A percentile compares a stretch with the other conserved stretches of the same genome.
Conservation (phyloP, 1,140 invertebrate species). For the Rhopalosiphum padi region DNA sequence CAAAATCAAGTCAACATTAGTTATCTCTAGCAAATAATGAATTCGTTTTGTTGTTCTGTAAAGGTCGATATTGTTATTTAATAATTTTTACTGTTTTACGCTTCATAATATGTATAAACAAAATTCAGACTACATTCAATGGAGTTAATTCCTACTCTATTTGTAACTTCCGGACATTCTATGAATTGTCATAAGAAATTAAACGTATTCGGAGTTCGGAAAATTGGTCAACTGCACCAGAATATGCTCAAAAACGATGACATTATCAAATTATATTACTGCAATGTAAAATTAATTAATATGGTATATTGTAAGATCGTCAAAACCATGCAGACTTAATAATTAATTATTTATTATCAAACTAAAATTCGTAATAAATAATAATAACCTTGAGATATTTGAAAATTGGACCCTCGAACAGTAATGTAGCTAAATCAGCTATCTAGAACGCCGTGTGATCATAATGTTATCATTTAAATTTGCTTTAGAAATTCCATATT, state of each 20-base stretch:
- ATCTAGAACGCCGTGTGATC: conserved; percentile 9
- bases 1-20: neutral
- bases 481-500: neutral
- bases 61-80: neutral
- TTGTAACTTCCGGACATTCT: neutral
- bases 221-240: neutral
- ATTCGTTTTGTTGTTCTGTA: neutral
- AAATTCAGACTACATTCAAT: neutral
- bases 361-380: neutral
- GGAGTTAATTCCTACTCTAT: neutral
- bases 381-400: neutral
- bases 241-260: neutral
- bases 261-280: neutral
- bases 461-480: neutral
- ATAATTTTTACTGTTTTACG: neutral
- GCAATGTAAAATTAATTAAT: neutral
- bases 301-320: neutral
- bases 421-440: neutral
- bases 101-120: neutral
- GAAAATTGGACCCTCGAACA: neutral
- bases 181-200: neutral
- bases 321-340: neutral
- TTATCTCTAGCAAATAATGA: neutral
- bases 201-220: neutral
- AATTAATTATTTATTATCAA: neutral